Conservation (phyloP, 2,113 vertebrate genomes). For the Grus americana region DNA sequence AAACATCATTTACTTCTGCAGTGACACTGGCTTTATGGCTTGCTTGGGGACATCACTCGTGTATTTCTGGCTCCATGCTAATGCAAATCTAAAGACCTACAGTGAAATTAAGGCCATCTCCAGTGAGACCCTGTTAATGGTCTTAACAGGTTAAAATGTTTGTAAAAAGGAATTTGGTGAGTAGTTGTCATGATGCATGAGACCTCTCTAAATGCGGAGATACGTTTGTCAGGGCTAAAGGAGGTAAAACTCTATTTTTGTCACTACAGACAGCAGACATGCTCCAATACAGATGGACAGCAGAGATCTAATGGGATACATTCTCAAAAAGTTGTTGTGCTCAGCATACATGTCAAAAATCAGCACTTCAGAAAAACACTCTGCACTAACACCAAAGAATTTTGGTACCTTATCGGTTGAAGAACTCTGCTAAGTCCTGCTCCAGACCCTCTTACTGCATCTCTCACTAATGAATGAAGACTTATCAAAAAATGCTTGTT, state of each 20-base stretch:
- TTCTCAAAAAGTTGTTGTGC: neutral
- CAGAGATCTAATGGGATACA: neutral
- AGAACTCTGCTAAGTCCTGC: neutral
- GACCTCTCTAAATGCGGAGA: neutral
- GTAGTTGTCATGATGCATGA: neutral
- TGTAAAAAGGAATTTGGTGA: neutral
- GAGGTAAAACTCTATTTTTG: neutral
- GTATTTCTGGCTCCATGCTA: neutral
- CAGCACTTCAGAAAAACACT: neutral
- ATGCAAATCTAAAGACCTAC: neutral
- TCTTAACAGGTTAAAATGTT: neutral
- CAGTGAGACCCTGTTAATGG: neutral
- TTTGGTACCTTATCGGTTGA: rapidly evolving
- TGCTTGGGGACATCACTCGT: neutral
- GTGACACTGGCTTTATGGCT: neutral
- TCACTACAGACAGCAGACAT: neutral
- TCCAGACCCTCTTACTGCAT: neutral
- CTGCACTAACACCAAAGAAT: neutral
- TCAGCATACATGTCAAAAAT: neutral
- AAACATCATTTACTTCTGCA: neutral
- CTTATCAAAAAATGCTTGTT: neutral
- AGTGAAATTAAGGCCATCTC: neutral
- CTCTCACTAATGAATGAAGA: rapidly evolving
- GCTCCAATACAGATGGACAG: neutral
- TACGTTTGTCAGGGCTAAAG: neutral